Percentiles rank a stretch among this genome's conserved stretches.
Conservation (phyloP, 2,888 invertebrate genomes). For the Schizaphis graminum region DNA sequence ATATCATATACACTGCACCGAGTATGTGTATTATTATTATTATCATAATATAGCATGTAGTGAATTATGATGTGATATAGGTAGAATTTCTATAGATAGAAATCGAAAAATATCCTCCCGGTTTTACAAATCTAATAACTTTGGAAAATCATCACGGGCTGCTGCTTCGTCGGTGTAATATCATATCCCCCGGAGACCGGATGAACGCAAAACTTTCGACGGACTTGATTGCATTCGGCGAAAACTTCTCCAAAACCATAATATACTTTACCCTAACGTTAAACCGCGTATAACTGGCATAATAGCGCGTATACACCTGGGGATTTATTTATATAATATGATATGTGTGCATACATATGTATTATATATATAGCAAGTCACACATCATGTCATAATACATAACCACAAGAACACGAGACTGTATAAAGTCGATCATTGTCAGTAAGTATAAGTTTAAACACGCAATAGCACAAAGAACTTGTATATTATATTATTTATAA, state of each 20-base stretch:
- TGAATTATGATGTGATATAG: not conserved
- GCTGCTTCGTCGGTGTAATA: slow-evolving; percentile 51
- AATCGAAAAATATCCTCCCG: slow-evolving; percentile 61
- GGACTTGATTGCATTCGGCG: slow-evolving; percentile 59
- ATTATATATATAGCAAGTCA: not conserved
- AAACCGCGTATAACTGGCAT: slow-evolving; percentile 60
- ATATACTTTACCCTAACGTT: slow-evolving; percentile 60
- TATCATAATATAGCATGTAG: not conserved
- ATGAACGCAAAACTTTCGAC: slow-evolving; percentile 61
- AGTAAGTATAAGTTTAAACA: not conserved
- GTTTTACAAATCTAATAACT: slow-evolving; percentile 65
- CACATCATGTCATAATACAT: not conserved
- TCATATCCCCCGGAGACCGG: slow-evolving; percentile 56
- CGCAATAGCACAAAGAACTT: not conserved
- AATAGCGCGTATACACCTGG: slow-evolving; percentile 60
- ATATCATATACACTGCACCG: not conserved
- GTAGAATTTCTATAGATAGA: slow-evolving; percentile 37
- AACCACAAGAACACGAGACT: not conserved
- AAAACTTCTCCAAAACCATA: slow-evolving; percentile 64
- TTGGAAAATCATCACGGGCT: slow-evolving; percentile 58
- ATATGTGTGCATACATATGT: not conserved
- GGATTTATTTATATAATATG: slow-evolving; percentile 59
- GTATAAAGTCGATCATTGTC: not conserved
- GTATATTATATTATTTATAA: not conserved
- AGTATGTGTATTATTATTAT: not conserved